A percentile compares a stretch with the other conserved stretches of the same genome.
phyloP scores from a whole-genome alignment of 2,113 vertebrate genomes.

The Oreochromis spilurus region DNA sequence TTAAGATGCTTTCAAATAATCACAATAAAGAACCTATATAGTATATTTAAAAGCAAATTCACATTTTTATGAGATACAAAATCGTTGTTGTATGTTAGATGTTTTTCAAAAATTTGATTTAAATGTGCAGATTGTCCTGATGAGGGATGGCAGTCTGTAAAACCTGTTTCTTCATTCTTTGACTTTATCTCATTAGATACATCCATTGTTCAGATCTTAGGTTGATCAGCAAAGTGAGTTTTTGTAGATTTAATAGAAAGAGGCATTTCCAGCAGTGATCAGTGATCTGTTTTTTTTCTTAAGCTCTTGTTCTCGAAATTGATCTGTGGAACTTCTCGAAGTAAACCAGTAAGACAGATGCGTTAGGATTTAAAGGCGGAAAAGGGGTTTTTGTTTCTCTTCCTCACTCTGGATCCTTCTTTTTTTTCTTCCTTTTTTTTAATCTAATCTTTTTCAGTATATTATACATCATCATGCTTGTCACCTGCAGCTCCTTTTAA shows the following conservation, averaged over 20 bases:
- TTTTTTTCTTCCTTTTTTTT: neutral
- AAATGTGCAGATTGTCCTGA: neutral
- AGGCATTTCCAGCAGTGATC: neutral
- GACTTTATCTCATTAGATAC: neutral
- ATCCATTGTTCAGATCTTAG: neutral
- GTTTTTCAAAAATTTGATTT: neutral
- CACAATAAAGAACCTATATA: neutral
- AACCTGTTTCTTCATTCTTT: neutral
- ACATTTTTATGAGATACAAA: neutral
- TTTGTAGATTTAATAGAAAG: neutral
- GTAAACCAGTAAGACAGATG: neutral
- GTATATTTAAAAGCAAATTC: neutral
- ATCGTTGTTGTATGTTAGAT: neutral
- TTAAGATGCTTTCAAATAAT: neutral
- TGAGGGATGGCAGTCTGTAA: neutral
- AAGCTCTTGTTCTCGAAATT: neutral
- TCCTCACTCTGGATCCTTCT: neutral
- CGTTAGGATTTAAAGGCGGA: neutral
- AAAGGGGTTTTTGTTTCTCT: neutral
- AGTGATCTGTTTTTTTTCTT: conserved; percentile 27
- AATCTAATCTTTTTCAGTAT: neutral
- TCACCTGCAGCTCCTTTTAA: neutral
- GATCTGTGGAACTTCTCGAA: conserved; percentile 16
- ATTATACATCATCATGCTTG: neutral
- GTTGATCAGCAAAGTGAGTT: neutral